Evolutionary conservation across 2,797 vertebrate species (phyloP), one percentile per base, ranked within the genome.

Genomic region (Chaetophractus vellerosus): DNA sequence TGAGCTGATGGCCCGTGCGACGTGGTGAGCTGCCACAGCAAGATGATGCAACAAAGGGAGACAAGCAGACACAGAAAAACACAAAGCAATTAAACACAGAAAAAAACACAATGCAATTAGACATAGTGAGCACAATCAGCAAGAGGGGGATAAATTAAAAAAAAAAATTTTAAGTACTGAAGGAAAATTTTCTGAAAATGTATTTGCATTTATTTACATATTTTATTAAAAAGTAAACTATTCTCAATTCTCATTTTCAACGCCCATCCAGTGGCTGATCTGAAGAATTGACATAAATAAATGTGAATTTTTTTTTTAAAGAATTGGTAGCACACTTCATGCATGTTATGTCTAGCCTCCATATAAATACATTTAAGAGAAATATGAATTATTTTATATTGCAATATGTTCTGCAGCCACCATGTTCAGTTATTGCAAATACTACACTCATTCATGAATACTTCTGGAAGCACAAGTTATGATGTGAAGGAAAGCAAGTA

Each of bases 151-250:
- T n/a, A n/a, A n/a, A n/a, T n/a, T n/a, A n/a, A n/a, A n/a, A n/a
- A n/a, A n/a, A n/a, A n/a, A n/a, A n/a, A n/a, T n/a, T n/a, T n/a
- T n/a, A 78, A 48, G 26, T 50, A 82, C 28, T 26, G 41, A 91
- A 90, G 50, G 33, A 61, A 76, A 75, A 2, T 5, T 10, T 72
- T 68, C 45, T 36, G 9, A 24, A 84, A 36, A 19, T 81, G 31
- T 78, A 57, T 83, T 84, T 95, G 21, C 23, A 55, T 93, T 26
- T 81, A 45, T 90, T 74, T 95, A 90, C 75, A 68, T 84, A 66
- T 79, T 71, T 68, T 81, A 68, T 66, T 81, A 86, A 80, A 74
- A 89, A 80, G 69, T 76, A 81, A 83, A 90, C 12, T 50, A 50
- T 75, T 90, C 28, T 86, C 8, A 45, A 1, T 75, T 81, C 15